Evolutionary conservation across 2,113 vertebrate species (phyloP), one percentile per base, ranked within the genome.

Genomic region (Protobothrops mucrosquamatus): DNA sequence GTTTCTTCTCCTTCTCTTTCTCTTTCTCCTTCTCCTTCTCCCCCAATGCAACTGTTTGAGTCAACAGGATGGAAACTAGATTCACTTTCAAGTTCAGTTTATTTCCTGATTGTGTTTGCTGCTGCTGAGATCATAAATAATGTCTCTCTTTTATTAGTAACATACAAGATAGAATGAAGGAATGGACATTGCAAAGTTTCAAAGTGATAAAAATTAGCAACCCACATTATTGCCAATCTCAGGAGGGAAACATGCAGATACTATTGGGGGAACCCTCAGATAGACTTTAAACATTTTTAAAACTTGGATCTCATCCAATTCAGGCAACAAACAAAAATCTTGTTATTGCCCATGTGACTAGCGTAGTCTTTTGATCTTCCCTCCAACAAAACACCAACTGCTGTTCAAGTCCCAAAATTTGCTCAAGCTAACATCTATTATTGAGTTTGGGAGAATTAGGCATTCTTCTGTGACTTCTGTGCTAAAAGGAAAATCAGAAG

Each of bases 31-130:
- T 10, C 59, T 61, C 11, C 64, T 11, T 4, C 29, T 4, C 29
- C 29, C 5, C 29, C 52, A 85, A 55, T 64, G 2, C 86, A 94
- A 86, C 59, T 85, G 81, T 88, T 88, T 93, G 85, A 64, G 56
- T 93, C 91, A 3, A 1, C 43, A 87, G 61, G 0, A 0, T 1
- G 85, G 1, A 5, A 0, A 61, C 5, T 7, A 55, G 85, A 55
- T 55, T 93, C 3, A 91, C n/a, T 93, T 93, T 6, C 59, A 3
- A 94, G 87, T 0, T 52, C 92, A 81, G 34, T 74, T 91, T 90
- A 8, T 88, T 89, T 92, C 89, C 48, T 48, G 48, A 91, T 89
- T 89, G 74, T 29, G 29, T 85, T 46, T 85, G 43, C 15, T 43
- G 2, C 26, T 91, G 14, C 24, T 18, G 61, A 18, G 26, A 51